Evolutionary conservation across 2,888 invertebrate genomes (phyloP).

Genomic region (Branchipolynoe longqiensis): DNA sequence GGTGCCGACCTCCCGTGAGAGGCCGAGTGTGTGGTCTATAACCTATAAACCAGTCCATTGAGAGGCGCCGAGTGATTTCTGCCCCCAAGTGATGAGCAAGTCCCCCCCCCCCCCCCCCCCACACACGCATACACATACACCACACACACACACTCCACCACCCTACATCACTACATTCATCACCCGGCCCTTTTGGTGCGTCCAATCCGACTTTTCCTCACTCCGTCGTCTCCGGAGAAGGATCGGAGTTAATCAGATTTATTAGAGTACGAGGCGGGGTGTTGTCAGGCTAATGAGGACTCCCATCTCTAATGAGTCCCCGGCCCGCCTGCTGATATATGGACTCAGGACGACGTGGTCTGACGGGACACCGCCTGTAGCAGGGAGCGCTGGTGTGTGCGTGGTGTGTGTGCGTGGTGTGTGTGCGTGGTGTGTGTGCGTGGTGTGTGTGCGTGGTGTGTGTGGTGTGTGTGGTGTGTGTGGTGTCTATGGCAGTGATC

Average conservation of each 20-base stretch:
- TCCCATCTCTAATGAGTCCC: slow-evolving; percentile 31
- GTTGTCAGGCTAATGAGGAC: slow-evolving; percentile 51
- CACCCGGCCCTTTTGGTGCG: slow-evolving; percentile 21
- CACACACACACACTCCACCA: neutral
- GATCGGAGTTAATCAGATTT: slow-evolving; percentile 53
- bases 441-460: no score
- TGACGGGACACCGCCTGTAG: no score
- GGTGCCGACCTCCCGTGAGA: no score
- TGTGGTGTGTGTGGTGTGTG: no score
- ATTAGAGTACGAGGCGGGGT: slow-evolving; percentile 40
- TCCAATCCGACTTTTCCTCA: slow-evolving; percentile 11
- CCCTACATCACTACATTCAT: no score
- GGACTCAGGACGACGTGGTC: slow-evolving; percentile 14
- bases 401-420: no score
- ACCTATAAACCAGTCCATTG: slow-evolving; percentile 15
- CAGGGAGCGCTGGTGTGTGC: no score
- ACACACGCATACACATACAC: no score
- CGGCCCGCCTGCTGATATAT: slow-evolving; percentile 41
- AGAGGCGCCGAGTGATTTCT: neutral
- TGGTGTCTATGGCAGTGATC: no score
- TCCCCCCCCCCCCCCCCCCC: slow-evolving; percentile 7
- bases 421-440: no score
- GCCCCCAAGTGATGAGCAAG: neutral
- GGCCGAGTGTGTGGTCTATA: slow-evolving; percentile 34
- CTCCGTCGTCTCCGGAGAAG: slow-evolving; percentile 51